These are phyloP conservation scores for Gambusia affinis DNA, from an alignment of 2,113 vertebrate genomes.

Conservation along the genomic window DNA sequence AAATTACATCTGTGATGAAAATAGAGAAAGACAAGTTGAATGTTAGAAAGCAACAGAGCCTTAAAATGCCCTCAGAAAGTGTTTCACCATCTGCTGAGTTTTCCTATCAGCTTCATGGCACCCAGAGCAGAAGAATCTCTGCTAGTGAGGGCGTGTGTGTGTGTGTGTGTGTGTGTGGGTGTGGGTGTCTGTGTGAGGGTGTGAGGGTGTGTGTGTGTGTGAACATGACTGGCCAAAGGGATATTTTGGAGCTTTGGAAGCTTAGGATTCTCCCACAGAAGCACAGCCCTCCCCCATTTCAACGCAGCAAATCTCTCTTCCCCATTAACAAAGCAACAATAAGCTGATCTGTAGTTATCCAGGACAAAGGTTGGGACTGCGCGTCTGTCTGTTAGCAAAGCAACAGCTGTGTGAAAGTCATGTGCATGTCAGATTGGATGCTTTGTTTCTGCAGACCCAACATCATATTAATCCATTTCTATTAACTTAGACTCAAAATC, in stretches of 20 bases:
- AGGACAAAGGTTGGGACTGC: constrained; percentile 55
- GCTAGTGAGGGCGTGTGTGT: constrained; percentile 19
- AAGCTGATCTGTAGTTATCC: constrained; percentile 52
- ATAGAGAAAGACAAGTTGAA: constrained; percentile 37
- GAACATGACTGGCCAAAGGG: constrained; percentile 36
- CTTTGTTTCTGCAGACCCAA: neutral
- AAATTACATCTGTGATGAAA: neutral
- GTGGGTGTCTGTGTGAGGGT: constrained; percentile 14
- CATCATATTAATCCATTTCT: neutral
- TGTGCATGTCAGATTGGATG: neutral
- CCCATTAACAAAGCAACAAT: constrained; percentile 39
- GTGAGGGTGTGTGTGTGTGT: constrained; percentile 16
- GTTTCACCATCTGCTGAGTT: constrained; percentile 76
- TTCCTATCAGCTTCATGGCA: constrained; percentile 52
- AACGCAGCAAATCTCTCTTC: constrained; percentile 51
- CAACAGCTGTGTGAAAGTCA: neutral
- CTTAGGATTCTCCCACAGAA: constrained; percentile 50
- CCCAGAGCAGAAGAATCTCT: constrained; percentile 53
- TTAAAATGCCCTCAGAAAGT: constrained; percentile 67
- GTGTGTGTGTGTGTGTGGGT: neutral
- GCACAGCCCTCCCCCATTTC: constrained; percentile 17
- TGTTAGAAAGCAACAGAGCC: constrained; percentile 33
- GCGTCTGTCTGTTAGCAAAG: constrained; percentile 1
- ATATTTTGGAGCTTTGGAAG: constrained; percentile 40
- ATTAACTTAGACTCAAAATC: neutral